Base-by-base conservation (phyloP, 2,113 vertebrate genomes). In the Narcine bancroftii region DNA sequence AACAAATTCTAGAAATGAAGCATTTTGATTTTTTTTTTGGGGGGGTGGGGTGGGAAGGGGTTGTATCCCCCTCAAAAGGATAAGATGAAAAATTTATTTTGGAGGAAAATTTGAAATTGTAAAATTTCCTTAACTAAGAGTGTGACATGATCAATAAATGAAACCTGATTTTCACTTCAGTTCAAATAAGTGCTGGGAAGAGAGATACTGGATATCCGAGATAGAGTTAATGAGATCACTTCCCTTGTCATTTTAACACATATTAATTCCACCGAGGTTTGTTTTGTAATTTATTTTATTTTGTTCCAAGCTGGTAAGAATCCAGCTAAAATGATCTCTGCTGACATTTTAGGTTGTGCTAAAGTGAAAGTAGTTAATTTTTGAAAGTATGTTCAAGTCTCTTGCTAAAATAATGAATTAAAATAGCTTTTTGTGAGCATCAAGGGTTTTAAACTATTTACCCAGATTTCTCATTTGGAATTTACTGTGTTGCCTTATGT, bases 231-330 rank as follows among this genome's bases (percentile, higher is more conserved):
- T 91, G 89, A 66, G 63, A 36, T 60, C 53, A 65, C 39, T 69
- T 91, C 42, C 39, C 63, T 47, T 29, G 26, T 91, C 89, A 91
- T 69, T 91, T 91, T 69, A 91, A 91, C 60, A 6, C 63, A 91
- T 69, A 91, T 69, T 69, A 69, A 63, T 91, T 91, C 65, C 24
- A 69, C 89, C 47, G 89, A 17, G 39, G 39, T 45, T 7, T 39
- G 36, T 42, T 89, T 89, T 29, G 66, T 63, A 26, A 47, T 91
- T 91, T 66, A 69, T 47, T 33, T 47, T 42, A 66, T 29, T 69
- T 69, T 71, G 89, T 36, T 42, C 89, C 89, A 91, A 6, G 42
- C 63, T 71, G 69, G 39, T 60, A 60, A 87, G 53, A 63, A 60
- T n/a, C 81, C 39, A 33, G 89, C 71, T 69, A 47, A 42, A 69